Conservation (phyloP, 2,888 invertebrate genomes). For the Aphodius granarius region DNA sequence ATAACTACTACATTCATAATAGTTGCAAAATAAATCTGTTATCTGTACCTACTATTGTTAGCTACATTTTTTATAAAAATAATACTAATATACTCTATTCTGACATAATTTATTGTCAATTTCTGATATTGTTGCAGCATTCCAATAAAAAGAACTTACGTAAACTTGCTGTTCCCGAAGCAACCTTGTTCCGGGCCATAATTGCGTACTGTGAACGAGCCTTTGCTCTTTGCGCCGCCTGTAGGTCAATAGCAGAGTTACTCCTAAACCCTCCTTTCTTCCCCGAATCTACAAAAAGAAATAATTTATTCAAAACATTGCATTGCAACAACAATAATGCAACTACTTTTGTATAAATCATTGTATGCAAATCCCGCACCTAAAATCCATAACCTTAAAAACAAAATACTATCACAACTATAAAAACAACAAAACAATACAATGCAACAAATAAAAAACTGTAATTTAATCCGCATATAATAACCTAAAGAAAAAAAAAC, state of each 20-base stretch:
- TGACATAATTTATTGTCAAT: background rate
- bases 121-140: background rate
- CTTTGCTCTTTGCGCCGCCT: conserved; percentile 86
- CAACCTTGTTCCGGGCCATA: conserved; percentile 74
- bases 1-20: background rate
- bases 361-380: background rate
- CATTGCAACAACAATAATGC: background rate
- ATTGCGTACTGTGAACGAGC: conserved; percentile 82
- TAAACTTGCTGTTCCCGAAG: conserved; percentile 64
- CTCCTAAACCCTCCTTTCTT: conserved; percentile 72
- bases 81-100: background rate
- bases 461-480: background rate
- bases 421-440: background rate
- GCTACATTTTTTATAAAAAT: too few species aligned
- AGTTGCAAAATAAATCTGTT: conserved; percentile 15
- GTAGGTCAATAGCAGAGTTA: conserved; percentile 91
- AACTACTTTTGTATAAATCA: background rate
- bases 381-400: too few species aligned
- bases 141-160: conserved; percentile 63
- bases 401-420: too few species aligned
- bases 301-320: conserved; percentile 3
- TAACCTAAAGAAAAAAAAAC: background rate
- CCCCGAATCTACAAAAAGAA: conserved; percentile 41
- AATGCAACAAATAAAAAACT: conserved; percentile 1
- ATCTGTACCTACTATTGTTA: too few species aligned